A percentile compares a stretch with the other conserved stretches of the same genome.
These are phyloP conservation scores for Sminthurinus aureus DNA, from an alignment of 2,888 invertebrate genomes.

Conservation along the genomic window DNA sequence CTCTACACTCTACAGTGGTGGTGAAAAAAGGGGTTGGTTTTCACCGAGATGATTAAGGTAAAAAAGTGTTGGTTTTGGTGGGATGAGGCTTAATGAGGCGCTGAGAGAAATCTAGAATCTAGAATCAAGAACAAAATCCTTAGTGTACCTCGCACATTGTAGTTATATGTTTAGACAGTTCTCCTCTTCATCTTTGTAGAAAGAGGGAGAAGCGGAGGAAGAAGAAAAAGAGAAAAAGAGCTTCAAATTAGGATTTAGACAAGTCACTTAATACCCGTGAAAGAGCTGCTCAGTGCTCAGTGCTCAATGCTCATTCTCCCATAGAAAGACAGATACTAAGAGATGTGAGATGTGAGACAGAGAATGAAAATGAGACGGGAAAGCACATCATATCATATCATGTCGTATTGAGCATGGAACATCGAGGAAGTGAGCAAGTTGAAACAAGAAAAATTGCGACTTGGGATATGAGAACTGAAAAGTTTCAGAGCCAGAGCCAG, in stretches of 20 bases:
- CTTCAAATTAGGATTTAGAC: neutral
- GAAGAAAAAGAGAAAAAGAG: neutral
- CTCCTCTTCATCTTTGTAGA: neutral
- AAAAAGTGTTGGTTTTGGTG: neutral
- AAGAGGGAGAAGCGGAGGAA: neutral
- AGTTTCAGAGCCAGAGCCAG: neutral
- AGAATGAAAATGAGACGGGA: no score
- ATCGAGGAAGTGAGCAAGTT: neutral
- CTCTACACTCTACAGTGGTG: no score
- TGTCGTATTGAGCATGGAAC: no score
- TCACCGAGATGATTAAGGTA: neutral
- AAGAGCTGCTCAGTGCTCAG: neutral
- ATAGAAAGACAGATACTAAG: neutral
- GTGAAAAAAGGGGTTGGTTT: neutral
- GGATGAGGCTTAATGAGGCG: conserved; percentile 20
- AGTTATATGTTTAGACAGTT: no score
- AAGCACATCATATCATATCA: no score
- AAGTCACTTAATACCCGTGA: neutral
- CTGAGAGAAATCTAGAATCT: conserved; percentile 11
- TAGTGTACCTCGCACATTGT: neutral
- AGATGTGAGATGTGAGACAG: no score
- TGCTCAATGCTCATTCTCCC: neutral
- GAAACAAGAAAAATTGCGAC: neutral
- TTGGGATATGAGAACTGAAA: neutral
- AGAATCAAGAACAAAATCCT: neutral